Base-by-base conservation (phyloP, 2,113 vertebrate species). In the Psittacara wagleri region DNA sequence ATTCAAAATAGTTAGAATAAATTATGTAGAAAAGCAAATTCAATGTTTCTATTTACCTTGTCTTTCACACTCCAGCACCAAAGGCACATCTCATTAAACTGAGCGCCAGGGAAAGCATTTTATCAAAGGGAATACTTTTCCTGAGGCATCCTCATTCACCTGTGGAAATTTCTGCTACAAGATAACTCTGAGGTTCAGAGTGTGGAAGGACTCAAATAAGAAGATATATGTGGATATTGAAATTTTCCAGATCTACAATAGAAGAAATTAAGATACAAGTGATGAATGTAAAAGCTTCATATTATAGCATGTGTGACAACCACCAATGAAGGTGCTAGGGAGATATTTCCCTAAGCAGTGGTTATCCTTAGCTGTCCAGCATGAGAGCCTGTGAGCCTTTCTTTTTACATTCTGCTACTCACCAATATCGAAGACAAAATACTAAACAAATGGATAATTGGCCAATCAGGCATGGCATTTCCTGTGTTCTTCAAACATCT, bases 1-100 rank as follows among this genome's bases (percentile, higher is more conserved):
- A 64, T 91, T 81, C 73, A 85, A 94, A 96, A 90, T 72, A 92
- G 80, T 74, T 89, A 69, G 86, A 95, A 96, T 95, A 94, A 96
- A 94, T 86, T 75, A 93, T 18, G 55, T 41, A 89, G 92, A 88
- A 95, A 90, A 95, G 66, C 68, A 91, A 76, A 93, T 69, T 91
- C 72, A 94, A 0, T 87, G 91, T 81, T 93, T 69, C 70, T 94
- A 84, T 94, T 96, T 97, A 96, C 94, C 83, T 94, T 83, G 86
- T 91, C 78, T 95, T 95, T 95, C 73, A 91, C 86, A 97, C 82
- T 94, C 68, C 66, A 83, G 54, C 63, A 95, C 94, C 68, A 80
- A 95, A 93, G 68, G 84, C 68, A 85, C 75, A 95, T 76, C 73
- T 93, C 84, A 92, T 96, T 93, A 96, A 96, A 92, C 52, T 82